Conservation (phyloP, 2,113 vertebrate genomes). For the Dascyllus trimaculatus region DNA sequence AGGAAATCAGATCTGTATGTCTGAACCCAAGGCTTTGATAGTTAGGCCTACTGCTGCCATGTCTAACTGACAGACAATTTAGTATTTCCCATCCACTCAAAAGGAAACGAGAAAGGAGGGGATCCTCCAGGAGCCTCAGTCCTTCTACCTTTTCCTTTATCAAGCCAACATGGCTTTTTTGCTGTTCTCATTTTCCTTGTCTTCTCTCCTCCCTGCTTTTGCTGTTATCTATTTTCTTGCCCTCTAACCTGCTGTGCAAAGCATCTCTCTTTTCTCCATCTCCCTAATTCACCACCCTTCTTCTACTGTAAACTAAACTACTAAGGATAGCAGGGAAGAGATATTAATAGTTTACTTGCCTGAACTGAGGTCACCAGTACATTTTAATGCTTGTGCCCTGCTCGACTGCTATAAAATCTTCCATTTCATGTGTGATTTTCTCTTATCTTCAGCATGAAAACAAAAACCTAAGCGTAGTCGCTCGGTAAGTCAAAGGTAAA, state of each 20-base stretch:
- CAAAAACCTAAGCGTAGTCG: not conserved
- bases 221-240: not conserved
- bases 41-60: conserved; percentile 79
- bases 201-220: not conserved
- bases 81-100: conserved; percentile 79
- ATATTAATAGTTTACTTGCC: conserved; percentile 20
- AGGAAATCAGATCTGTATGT: conserved; percentile 83
- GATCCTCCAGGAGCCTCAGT: conserved; percentile 27
- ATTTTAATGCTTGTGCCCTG: conserved; percentile 19
- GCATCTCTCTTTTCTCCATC: not conserved
- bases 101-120: conserved; percentile 47
- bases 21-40: conserved; percentile 82
- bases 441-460: conserved; percentile 26
- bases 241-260: conserved; percentile 7
- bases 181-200: conserved; percentile 11
- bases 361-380: not conserved
- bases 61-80: conserved; percentile 83
- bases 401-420: not conserved
- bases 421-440: conserved; percentile 20
- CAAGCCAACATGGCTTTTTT: conserved; percentile 37
- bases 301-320: not conserved
- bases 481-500: conserved; percentile 30
- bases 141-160: conserved; percentile 49
- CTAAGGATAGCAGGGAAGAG: conserved; percentile 14
- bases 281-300: not conserved